Evolutionary conservation across 2,113 vertebrate genomes (phyloP).

Genomic region (Zingel zingel): DNA sequence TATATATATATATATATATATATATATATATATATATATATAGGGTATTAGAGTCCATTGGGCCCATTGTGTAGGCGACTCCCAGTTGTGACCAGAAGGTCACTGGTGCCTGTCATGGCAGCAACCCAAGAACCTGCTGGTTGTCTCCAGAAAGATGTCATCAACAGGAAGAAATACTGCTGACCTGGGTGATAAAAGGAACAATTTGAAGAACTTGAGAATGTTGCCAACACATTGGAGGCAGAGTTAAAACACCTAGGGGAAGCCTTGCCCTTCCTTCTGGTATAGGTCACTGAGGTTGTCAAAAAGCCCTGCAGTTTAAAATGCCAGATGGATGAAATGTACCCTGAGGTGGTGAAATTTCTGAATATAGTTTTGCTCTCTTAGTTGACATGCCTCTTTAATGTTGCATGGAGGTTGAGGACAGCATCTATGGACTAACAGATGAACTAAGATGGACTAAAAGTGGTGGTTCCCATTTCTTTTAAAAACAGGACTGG

Average conservation of each 20-base stretch:
- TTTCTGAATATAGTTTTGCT: background rate
- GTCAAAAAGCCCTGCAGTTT: slow-evolving; percentile 4
- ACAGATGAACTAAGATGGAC: background rate
- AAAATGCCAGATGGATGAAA: slow-evolving; percentile 1
- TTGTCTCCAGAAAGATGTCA: slow-evolving; percentile 14
- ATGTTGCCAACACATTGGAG: slow-evolving; percentile 13
- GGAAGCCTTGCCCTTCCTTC: background rate
- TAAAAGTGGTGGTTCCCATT: background rate
- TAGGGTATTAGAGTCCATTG: slow-evolving; percentile 8
- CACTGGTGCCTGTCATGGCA: slow-evolving; percentile 12
- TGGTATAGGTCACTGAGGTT: background rate
- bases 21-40: too few species aligned
- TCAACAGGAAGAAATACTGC: slow-evolving; percentile 2
- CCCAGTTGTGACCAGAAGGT: background rate
- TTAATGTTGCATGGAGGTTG: background rate
- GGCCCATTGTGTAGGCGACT: background rate
- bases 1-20: too few species aligned
- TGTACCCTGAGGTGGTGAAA: background rate
- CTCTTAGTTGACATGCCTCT: background rate
- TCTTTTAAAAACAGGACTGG: background rate
- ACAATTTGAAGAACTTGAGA: slow-evolving; percentile 10
- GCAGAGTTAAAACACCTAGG: background rate
- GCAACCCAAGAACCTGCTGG: background rate
- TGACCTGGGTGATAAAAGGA: slow-evolving; percentile 5
- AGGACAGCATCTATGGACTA: background rate